These are phyloP conservation scores for Stictocephala bisonia DNA, from an alignment of 2,888 invertebrate genomes.

Conservation along the genomic window DNA sequence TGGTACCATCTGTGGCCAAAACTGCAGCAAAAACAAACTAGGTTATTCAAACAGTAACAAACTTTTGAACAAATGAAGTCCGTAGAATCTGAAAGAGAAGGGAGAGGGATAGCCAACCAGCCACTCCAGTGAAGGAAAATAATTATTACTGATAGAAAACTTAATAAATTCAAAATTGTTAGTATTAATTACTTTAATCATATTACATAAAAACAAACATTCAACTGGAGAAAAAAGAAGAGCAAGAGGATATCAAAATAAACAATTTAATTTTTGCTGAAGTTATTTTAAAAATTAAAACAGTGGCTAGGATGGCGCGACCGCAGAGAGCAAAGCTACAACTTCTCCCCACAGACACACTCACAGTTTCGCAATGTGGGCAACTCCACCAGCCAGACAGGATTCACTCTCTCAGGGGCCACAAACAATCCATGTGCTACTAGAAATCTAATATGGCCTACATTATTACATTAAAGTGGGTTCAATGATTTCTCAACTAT, in stretches of 20 bases:
- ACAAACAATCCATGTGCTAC: too few species aligned
- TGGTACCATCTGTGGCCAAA: slow-evolving; percentile 30
- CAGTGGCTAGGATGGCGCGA: slow-evolving; percentile 48
- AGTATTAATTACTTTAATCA: neutral
- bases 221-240: too few species aligned
- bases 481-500: too few species aligned
- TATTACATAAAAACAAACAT: too few species aligned
- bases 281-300: neutral
- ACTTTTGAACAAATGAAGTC: slow-evolving; percentile 17
- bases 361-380: neutral
- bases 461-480: too few species aligned
- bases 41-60: slow-evolving; percentile 11
- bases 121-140: slow-evolving; percentile 21
- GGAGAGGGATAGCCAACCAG: slow-evolving; percentile 52
- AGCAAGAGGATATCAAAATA: neutral
- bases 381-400: neutral
- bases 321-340: slow-evolving; percentile 46
- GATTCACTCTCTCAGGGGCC: too few species aligned
- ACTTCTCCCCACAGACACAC: slow-evolving; percentile 24
- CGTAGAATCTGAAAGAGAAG: slow-evolving; percentile 52
- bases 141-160: too few species aligned
- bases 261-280: neutral
- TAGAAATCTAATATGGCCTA: too few species aligned
- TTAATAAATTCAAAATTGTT: too few species aligned
- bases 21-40: slow-evolving; percentile 46